Evolutionary conservation across 1,140 invertebrate species (phyloP).

Genomic region (Bombus soroeensis): DNA sequence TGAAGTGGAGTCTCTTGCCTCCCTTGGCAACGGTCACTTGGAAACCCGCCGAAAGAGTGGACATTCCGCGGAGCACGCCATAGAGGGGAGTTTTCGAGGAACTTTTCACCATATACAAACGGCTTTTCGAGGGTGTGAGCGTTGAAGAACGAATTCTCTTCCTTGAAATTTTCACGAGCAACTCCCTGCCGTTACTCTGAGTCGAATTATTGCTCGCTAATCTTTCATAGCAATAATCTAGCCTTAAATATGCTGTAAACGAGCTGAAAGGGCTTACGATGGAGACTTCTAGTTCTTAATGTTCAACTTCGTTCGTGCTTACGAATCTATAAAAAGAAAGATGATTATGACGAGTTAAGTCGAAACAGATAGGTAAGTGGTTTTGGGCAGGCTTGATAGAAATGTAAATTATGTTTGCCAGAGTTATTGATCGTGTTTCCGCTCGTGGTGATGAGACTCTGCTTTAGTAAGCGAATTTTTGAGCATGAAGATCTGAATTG

Average conservation of each 20-base stretch:
- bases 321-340: too few species aligned
- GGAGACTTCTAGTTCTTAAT: too few species aligned
- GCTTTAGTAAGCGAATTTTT: not conserved
- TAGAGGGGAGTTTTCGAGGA: not conserved
- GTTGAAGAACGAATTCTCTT: slow-evolving; percentile 16
- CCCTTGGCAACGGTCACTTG: slow-evolving; percentile 62
- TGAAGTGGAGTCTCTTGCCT: slow-evolving; percentile 42
- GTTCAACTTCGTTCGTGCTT: not conserved
- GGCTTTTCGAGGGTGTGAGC: not conserved
- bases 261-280: not conserved
- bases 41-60: slow-evolving; percentile 49
- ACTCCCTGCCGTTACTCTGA: too few species aligned
- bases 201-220: slow-evolving; percentile 16
- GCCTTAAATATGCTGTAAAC: not conserved
- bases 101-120: not conserved
- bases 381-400: not conserved
- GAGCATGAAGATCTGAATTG: too few species aligned
- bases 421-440: not conserved
- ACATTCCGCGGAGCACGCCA: slow-evolving; percentile 16
- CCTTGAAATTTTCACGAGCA: slow-evolving; percentile 32
- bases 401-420: not conserved
- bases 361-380: not conserved
- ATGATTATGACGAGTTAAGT: not conserved
- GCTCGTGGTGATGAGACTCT: not conserved
- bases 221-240: slow-evolving; percentile 23